Evolutionary conservation across 2,113 vertebrate species (phyloP), one percentile per base, ranked within the genome.

Genomic region (Ptilonorhynchus violaceus): DNA sequence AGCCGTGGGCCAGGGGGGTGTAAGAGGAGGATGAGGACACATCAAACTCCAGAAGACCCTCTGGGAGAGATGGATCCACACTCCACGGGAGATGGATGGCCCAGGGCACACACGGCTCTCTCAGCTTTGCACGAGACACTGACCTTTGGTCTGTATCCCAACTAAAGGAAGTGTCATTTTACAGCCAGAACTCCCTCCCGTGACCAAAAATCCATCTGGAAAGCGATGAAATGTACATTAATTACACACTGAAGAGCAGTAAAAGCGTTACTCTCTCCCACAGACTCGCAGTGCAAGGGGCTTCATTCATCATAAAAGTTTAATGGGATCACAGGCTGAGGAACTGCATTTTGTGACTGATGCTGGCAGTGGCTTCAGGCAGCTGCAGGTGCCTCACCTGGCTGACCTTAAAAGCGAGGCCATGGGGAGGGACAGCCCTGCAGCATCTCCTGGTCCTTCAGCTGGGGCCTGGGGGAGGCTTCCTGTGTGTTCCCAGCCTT

Each of bases 141-240:
- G 88, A 85, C 79, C 85, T 72, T 15, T 80, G 33, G 39, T 49
- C 53, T 42, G 64, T 5, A 55, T 55, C 73, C 37, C 66, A 78
- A 89, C 56, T 35, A 37, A 93, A 88, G 16, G 50, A 39, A 86
- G 35, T 60, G 79, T 22, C 24, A 17, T 90, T 95, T 95, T 62
- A 81, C 30, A 91, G 83, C 10, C 75, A 27, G 21, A 78, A 49
- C 64, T 53, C 33, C 37, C 58, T 91, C 44, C 80, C 0, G 0
- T 86, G 78, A 87, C 80, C 68, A 64, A 64, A 92, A 81, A 28
- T 58, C 58, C 79, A 85, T 79, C 74, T 92, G 86, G 67, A 88
- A 92, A 76, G 80, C 92, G 92, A 85, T 79, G 77, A 91, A 89
- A 94, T 1, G 41, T 75, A n/a, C 46, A 44, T 91, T 92, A 93